Evolutionary conservation across 2,797 vertebrate species (phyloP).

Genomic region (Pseudomugil gertrudae): DNA sequence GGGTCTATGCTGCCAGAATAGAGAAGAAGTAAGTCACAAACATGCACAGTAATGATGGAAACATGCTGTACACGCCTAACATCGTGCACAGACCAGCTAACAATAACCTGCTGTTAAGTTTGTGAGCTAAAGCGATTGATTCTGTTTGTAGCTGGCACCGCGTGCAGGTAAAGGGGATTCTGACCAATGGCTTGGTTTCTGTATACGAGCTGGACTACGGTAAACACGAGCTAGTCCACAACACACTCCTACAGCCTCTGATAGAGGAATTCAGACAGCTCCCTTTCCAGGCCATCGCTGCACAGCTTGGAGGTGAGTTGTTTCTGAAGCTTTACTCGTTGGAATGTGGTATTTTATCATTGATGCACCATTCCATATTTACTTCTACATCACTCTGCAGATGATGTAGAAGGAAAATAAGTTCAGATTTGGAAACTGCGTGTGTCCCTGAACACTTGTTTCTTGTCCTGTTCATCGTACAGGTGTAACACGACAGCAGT

Average conservation of each 20-base stretch:
- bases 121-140: background rate
- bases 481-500: conserved; percentile 81
- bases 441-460: background rate
- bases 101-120: background rate
- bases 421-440: background rate
- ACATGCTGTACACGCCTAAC: background rate
- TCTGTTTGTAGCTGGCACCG: conserved; percentile 88
- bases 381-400: no score
- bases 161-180: conserved; percentile 88
- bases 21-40: conserved; percentile 86
- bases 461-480: background rate
- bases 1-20: conserved; percentile 90
- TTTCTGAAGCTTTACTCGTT: background rate
- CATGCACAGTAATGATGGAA: background rate
- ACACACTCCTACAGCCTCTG: conserved; percentile 83
- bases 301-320: conserved; percentile 90
- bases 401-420: no score
- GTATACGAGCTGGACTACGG: conserved; percentile 93
- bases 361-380: background rate
- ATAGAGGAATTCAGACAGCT: conserved; percentile 87
- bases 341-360: background rate
- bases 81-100: background rate
- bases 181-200: conserved; percentile 88
- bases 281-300: conserved; percentile 91
- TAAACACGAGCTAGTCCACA: conserved; percentile 87